phyloP scores from a whole-genome alignment of 2,797 vertebrate species.

The Thunnus albacares region DNA sequence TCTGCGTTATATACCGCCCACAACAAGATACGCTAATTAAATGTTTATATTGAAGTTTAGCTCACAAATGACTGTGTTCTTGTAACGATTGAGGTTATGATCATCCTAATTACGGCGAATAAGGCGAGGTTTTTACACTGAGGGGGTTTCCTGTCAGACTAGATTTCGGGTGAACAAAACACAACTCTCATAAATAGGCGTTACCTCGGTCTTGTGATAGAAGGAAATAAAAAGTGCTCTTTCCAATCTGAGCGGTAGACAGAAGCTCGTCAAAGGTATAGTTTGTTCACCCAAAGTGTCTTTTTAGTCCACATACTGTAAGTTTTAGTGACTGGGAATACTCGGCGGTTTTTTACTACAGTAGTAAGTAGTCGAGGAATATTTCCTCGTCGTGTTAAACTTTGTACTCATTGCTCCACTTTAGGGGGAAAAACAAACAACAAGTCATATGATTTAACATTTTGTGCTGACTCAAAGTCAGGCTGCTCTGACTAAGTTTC shows the following conservation, averaged over 20 bases:
- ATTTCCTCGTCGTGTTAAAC: neutral
- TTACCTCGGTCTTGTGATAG: conserved; percentile 50
- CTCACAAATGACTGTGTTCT: fast-evolving
- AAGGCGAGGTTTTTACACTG: fast-evolving
- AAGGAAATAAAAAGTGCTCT: conserved; percentile 36
- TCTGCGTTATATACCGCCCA: fast-evolving
- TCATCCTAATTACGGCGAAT: neutral
- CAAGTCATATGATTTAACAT: neutral
- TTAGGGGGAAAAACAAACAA: neutral
- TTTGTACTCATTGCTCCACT: neutral
- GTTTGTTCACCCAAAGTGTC: neutral
- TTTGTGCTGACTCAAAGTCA: neutral
- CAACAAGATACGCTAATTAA: neutral
- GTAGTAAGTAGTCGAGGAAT: fast-evolving
- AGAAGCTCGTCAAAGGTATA: conserved; percentile 19
- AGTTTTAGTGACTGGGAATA: fast-evolving
- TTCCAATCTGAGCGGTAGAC: fast-evolving
- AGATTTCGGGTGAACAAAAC: fast-evolving
- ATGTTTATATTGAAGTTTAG: neutral
- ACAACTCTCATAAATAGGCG: fast-evolving
- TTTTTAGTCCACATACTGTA: fast-evolving
- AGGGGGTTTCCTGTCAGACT: conserved; percentile 34
- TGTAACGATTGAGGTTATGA: fast-evolving
- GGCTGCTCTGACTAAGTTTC: neutral
- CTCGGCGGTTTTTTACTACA: neutral